Evolutionary conservation across 2,113 vertebrate genomes (phyloP), one percentile per base, ranked within the genome.

Genomic region (Clarias batrachus): DNA sequence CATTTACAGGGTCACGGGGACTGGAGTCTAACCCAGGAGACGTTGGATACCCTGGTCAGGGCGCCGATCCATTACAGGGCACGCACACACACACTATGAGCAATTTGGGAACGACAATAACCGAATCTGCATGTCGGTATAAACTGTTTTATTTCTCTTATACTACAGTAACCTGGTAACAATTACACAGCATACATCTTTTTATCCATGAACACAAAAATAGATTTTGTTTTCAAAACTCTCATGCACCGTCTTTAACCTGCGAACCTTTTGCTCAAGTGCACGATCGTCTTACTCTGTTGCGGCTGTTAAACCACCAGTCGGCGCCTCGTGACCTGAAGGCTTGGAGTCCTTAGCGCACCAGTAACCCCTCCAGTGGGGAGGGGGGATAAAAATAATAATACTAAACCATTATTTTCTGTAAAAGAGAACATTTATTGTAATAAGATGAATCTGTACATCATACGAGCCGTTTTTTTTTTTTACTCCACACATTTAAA

Each of bases 351-450:
- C 52, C 76, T 11, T 33, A 59, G 54, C 30, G 27, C 10, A 33
- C 9, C 56, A 6, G 14, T 23, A 60, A 33, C 33, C 12, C 54
- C n/a, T 21, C 56, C 7, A 21, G 30, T 33, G 30, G 30, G 30
- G 30, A 33, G 30, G 30, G 30, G 30, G 30, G 30, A 33, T 8
- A 48, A 48, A 8, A 48, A 48, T 48, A 48, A 48, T 48, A 76
- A 78, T 52, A 80, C 59, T 80, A 25, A 80, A 59, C 77, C 1
- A 33, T 80, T 80, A 81, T 81, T 30, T 93, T 85, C 91, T 89
- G 90, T 79, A 93, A 94, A 95, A 92, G 91, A 89, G 83, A 88
- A 85, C 85, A 87, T 94, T 94, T 95, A 93, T 94, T 95, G 90
- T 89, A 88, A 93, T 91, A 85, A 95, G 93, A 93, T 91, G 87